Base-by-base conservation (phyloP, 2,113 vertebrate genomes). In the Hydrolagus affinis region DNA sequence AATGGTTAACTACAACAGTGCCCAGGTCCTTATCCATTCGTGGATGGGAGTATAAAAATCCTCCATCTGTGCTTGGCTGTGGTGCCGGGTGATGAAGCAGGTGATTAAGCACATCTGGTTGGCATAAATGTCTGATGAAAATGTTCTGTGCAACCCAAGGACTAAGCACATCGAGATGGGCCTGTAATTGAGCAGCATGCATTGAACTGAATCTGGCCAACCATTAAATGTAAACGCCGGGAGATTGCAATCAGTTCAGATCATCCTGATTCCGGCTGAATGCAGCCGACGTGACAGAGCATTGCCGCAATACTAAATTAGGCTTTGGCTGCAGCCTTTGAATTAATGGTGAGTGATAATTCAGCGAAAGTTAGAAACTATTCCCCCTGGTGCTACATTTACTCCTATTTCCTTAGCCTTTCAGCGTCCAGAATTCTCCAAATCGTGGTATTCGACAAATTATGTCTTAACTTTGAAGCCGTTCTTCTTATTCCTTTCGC, bases 151-250 rank as follows among this genome's bases (percentile, higher is more conserved):
- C 60, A 64, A 62, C 28, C 28, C 4, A 62, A 62, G 59, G 17
- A 28, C 59, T 80, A 80, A 64, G 59, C 76, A 19, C 76, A 62
- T 64, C 28, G 76, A 44, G 44, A 80, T 17, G 11, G 75, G 59
- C 23, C 62, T 11, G 59, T 28, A 28, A 64, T 60, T 80, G 60
- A 64, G 62, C 28, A 64, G 57, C 10, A 4, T 62, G 57, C 76
- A 64, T 23, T 80, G 23, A 64, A 80, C 21, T 62, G 76, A 62
- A 80, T 80, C 76, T 80, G 76, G 23, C 59, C 23, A 17, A 57
- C 25, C 59, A 62, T 64, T 80, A 64, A 32, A 3, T 80, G 25
- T 23, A 78, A 78, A 80, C 76, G 25, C 71, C 30, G 25, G 71
- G 71, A 73, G 71, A 78, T 12, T 60, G 57, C 59, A 80, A 28